Evolutionary conservation across 1,140 invertebrate species (phyloP).

Genomic region (Galleria mellonella): DNA sequence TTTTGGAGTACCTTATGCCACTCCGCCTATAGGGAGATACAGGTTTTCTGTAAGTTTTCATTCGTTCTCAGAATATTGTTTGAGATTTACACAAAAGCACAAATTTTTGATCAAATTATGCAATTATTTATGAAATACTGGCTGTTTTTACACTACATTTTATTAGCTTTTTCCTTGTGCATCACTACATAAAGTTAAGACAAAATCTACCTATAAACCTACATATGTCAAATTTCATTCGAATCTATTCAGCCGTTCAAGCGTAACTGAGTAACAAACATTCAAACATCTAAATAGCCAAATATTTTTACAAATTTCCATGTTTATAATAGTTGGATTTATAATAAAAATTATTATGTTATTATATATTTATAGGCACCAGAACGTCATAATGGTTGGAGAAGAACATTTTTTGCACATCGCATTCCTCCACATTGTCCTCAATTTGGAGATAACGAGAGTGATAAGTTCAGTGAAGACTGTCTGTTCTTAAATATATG

Average conservation of each 20-base stretch:
- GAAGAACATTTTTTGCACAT: conserved; percentile 53
- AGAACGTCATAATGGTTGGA: conserved; percentile 53
- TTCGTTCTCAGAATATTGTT: neutral
- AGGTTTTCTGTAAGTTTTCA: conserved; percentile 53
- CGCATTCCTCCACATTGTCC: conserved; percentile 55
- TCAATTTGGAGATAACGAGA: conserved; percentile 26
- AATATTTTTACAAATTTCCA: no score
- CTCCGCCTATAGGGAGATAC: conserved; percentile 43
- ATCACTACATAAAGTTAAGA: no score
- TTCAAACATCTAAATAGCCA: no score
- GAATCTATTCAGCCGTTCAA: no score
- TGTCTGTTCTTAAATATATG: conserved; percentile 64
- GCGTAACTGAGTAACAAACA: no score
- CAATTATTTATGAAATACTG: no score
- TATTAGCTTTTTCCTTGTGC: no score
- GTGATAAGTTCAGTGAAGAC: conserved; percentile 47
- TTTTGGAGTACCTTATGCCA: conserved; percentile 59
- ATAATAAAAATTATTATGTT: neutral
- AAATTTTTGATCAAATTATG: no score
- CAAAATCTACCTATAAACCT: no score
- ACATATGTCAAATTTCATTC: no score
- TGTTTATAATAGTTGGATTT: neutral
- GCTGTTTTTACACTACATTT: no score
- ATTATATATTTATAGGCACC: conserved; percentile 31
- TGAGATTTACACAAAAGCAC: no score